Conservation (phyloP, 2,113 vertebrate genomes). For the Collichthys lucidus region DNA sequence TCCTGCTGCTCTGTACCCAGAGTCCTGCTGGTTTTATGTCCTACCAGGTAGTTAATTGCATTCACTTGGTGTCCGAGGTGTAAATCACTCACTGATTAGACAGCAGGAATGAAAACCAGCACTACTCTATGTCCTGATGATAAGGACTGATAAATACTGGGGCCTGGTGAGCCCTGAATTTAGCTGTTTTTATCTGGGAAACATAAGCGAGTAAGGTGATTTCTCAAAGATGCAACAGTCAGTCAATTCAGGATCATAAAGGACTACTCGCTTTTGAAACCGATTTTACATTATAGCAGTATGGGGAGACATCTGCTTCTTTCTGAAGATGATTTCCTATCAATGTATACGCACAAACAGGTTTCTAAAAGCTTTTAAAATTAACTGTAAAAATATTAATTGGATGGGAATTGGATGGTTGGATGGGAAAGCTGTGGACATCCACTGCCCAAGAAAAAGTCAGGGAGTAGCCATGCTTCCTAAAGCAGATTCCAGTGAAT, state of each 20-base stretch:
- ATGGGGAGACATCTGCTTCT: background rate
- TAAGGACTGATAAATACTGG: slow-evolving; percentile 3
- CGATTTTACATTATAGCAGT: too few species aligned
- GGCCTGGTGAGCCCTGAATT: background rate
- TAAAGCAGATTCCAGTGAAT: background rate
- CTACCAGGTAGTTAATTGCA: slow-evolving; percentile 57
- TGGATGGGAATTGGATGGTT: too few species aligned
- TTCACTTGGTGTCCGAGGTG: slow-evolving; percentile 9
- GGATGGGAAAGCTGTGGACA: background rate
- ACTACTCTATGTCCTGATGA: slow-evolving; percentile 1
- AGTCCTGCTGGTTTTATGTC: slow-evolving; percentile 59
- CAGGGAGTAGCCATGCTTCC: background rate
- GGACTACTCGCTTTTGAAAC: too few species aligned
- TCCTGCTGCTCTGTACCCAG: background rate
- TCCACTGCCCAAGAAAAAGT: background rate
- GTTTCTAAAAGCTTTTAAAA: background rate
- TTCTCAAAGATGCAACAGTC: background rate
- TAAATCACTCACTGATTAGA: slow-evolving; percentile 48
- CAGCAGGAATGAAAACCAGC: slow-evolving; percentile 48
- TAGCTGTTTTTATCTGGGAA: background rate
- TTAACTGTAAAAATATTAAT: background rate
- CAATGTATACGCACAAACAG: too few species aligned
- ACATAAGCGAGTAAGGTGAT: background rate
- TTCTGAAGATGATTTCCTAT: background rate
- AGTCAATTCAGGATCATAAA: background rate